These are phyloP conservation scores for Eupeodes corollae DNA, from an alignment of 1,140 invertebrate species.

Conservation along the genomic window DNA sequence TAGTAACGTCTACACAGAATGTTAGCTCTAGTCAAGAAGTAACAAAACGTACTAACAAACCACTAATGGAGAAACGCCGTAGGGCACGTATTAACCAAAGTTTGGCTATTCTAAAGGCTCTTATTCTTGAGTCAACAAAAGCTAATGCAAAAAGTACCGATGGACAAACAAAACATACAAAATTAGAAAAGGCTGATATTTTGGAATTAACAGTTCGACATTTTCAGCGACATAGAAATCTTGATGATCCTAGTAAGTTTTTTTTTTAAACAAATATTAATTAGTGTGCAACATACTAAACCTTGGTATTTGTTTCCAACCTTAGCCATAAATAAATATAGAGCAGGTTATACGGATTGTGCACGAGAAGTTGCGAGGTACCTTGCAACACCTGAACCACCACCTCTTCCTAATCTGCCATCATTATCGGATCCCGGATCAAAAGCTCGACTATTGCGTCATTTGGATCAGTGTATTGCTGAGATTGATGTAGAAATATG, in stretches of 20 bases:
- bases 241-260: slow-evolving; percentile 47
- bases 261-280: neutral
- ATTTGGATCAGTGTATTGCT: slow-evolving; percentile 57
- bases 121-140: slow-evolving; percentile 58
- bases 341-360: slow-evolving; percentile 70
- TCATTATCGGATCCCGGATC: slow-evolving; percentile 52
- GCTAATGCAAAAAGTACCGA: slow-evolving; percentile 41
- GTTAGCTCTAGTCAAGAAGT: slow-evolving; percentile 30
- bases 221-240: slow-evolving; percentile 59
- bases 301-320: neutral
- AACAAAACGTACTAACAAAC: slow-evolving; percentile 62
- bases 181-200: slow-evolving; percentile 88
- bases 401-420: slow-evolving; percentile 49
- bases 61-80: slow-evolving; percentile 82
- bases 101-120: slow-evolving; percentile 69
- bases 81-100: slow-evolving; percentile 82
- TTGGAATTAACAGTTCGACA: slow-evolving; percentile 83
- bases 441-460: slow-evolving; percentile 54
- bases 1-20: slow-evolving; percentile 35
- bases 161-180: slow-evolving; percentile 65
- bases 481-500: slow-evolving; percentile 57
- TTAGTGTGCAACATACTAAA: neutral
- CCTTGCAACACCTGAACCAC: slow-evolving; percentile 49
- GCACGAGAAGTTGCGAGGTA: slow-evolving; percentile 59
- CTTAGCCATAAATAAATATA: slow-evolving; percentile 45